A percentile compares a stretch with the other conserved stretches of the same genome.
These are phyloP conservation scores for Esox masquinongy DNA, from an alignment of 2,797 vertebrate species.

Conservation along the genomic window DNA sequence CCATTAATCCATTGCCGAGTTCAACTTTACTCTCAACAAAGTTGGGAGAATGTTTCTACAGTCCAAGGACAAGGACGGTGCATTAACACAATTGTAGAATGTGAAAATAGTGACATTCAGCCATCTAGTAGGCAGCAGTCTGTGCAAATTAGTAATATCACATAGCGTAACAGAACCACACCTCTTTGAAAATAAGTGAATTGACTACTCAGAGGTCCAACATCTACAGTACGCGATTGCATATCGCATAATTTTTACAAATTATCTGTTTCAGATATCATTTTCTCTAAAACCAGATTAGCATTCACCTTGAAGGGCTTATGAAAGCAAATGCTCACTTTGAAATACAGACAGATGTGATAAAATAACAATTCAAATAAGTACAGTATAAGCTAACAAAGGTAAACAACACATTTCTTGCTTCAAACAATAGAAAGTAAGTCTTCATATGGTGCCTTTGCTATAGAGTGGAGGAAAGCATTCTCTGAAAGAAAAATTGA, in stretches of 20 bases:
- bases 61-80: too few species aligned
- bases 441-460: conserved; percentile 1
- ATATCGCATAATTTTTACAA: background rate
- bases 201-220: too few species aligned
- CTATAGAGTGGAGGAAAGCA: background rate
- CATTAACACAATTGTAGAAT: too few species aligned
- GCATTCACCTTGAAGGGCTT: background rate
- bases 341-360: background rate
- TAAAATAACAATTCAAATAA: background rate
- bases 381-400: background rate
- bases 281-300: background rate
- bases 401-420: background rate
- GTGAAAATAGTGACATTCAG: too few species aligned
- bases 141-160: too few species aligned
- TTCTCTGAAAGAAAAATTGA: conserved; percentile 29
- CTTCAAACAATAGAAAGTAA: conserved; percentile 8
- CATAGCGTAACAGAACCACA: too few species aligned
- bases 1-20: background rate
- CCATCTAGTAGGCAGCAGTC: too few species aligned
- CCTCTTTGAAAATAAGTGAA: too few species aligned
- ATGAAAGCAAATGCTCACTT: background rate
- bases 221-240: background rate
- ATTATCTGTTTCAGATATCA: background rate
- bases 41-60: too few species aligned
- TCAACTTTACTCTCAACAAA: too few species aligned